Percentiles rank a stretch among this genome's conserved stretches.
These are phyloP conservation scores for Genyomyrus donnyi DNA, from an alignment of 2,113 vertebrate genomes.

Conservation along the genomic window DNA sequence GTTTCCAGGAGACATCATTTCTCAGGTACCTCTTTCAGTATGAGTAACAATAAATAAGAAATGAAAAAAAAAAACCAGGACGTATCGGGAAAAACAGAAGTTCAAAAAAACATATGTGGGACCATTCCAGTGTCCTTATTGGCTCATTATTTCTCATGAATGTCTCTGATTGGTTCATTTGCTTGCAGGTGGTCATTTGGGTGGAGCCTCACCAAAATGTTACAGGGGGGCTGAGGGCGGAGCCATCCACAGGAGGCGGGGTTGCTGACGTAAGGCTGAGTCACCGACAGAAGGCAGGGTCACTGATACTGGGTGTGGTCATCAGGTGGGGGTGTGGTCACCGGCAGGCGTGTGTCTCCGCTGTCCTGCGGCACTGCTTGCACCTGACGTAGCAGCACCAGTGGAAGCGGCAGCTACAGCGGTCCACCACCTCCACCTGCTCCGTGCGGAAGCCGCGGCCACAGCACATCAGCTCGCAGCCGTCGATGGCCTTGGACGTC, in stretches of 20 bases:
- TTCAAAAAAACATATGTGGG: slow-evolving; percentile 32
- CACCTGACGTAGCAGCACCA: slow-evolving; percentile 99
- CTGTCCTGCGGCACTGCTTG: slow-evolving; percentile 91
- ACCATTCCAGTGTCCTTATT: slow-evolving; percentile 25
- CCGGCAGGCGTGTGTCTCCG: slow-evolving; percentile 93
- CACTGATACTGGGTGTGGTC: slow-evolving; percentile 7
- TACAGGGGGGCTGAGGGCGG: not conserved
- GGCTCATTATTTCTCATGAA: slow-evolving; percentile 25
- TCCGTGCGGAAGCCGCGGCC: slow-evolving; percentile 92
- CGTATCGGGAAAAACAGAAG: slow-evolving; percentile 16
- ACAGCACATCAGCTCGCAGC: slow-evolving; percentile 96
- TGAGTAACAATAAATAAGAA: not conserved
- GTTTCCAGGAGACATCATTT: not conserved
- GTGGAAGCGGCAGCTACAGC: slow-evolving; percentile 98
- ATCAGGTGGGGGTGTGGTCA: slow-evolving; percentile 58
- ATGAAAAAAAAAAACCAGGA: not conserved
- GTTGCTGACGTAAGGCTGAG: not conserved
- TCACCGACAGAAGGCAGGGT: not conserved
- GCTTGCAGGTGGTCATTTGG: not conserved
- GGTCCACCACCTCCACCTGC: slow-evolving; percentile 89
- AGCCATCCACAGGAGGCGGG: not conserved
- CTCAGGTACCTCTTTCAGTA: not conserved
- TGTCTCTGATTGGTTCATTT: slow-evolving; percentile 25
- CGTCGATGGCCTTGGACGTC: slow-evolving; percentile 95
- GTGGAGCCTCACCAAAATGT: not conserved